Conservation (phyloP, 2,888 invertebrate genomes). For the Stomorhina lunata region DNA sequence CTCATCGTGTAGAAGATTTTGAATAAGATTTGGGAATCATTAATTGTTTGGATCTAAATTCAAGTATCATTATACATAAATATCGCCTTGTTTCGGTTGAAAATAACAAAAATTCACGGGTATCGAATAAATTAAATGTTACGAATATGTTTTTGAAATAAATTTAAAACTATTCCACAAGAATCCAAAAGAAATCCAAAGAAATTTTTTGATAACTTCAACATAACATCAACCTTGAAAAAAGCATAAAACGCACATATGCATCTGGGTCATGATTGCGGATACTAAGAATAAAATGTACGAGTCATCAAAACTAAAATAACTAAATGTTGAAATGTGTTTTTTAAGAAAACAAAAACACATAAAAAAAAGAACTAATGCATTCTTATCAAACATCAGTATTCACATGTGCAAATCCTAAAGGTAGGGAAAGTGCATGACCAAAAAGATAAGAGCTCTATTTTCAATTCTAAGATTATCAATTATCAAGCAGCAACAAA, state of each 20-base stretch:
- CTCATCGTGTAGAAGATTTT: no score
- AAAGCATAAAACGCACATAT: background rate
- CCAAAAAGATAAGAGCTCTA: constrained; percentile 11
- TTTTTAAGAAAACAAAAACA: background rate
- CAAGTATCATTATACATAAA: no score
- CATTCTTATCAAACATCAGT: constrained; percentile 8
- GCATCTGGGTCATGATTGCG: background rate
- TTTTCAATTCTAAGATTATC: background rate
- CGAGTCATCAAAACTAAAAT: background rate
- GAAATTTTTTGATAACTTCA: background rate
- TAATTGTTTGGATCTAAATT: no score
- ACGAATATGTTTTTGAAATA: no score
- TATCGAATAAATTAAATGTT: no score
- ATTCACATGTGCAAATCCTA: background rate
- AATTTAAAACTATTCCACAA: no score
- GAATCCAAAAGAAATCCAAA: background rate
- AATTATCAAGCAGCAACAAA: constrained; percentile 49
- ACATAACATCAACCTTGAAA: background rate
- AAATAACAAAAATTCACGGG: no score
- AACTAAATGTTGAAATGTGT: background rate
- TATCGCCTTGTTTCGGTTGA: no score
- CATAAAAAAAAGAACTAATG: no score
- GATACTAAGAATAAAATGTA: background rate
- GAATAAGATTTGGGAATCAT: no score
- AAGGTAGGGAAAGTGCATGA: constrained; percentile 19